Conservation (phyloP, 2,113 vertebrate species). For the Tachycineta bicolor region DNA sequence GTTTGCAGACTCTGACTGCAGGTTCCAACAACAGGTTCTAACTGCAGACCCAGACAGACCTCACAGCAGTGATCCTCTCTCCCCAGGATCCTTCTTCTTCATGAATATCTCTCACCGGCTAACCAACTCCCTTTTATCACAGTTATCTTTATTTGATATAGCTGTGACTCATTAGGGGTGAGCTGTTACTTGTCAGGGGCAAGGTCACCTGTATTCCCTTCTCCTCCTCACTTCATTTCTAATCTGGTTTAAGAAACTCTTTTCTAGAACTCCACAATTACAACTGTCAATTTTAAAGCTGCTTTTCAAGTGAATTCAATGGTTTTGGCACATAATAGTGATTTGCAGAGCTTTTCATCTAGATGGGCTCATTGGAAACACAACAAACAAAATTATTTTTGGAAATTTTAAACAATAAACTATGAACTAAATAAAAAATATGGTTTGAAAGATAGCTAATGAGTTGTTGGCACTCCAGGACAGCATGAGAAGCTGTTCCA, state of each 20-base stretch:
- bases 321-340: background rate
- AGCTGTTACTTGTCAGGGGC: background rate
- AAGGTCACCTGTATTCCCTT: background rate
- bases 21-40: background rate
- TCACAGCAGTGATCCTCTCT: background rate
- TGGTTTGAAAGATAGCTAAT: background rate
- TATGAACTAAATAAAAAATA: background rate
- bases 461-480: background rate
- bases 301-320: background rate
- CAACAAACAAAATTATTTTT: background rate
- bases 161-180: background rate
- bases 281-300: background rate
- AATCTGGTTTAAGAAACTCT: background rate
- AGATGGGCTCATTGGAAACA: background rate
- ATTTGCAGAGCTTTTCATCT: background rate
- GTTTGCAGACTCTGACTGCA: background rate
- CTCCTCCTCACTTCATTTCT: background rate
- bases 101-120: background rate
- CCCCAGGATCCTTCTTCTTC: background rate
- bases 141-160: background rate
- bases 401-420: background rate
- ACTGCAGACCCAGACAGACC: background rate
- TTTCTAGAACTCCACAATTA: background rate
- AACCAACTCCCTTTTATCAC: background rate
- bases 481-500: background rate